Evolutionary conservation across 2,888 invertebrate species (phyloP).

Genomic region (Nemotelus nigrinus): DNA sequence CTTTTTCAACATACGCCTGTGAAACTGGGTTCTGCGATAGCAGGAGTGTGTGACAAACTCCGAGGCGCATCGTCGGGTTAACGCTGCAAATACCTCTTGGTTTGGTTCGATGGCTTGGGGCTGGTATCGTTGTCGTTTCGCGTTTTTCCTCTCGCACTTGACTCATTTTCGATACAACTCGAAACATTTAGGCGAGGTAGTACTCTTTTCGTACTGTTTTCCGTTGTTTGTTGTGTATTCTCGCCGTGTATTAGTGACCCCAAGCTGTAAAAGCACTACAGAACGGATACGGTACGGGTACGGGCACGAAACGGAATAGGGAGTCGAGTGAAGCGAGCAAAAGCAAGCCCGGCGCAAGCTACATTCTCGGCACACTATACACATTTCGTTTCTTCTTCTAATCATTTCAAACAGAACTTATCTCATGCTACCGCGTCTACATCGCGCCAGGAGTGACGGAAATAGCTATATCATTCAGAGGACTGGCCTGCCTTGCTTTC

Average conservation of each 20-base stretch:
- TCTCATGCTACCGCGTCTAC: conserved; percentile 16
- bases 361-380: conserved; percentile 24
- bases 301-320: neutral
- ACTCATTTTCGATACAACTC: conserved; percentile 28
- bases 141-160: conserved; percentile 40
- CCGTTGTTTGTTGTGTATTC: conserved; percentile 7
- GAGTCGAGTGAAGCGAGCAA: neutral
- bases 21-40: neutral
- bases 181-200: conserved; percentile 31
- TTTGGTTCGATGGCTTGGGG: neutral
- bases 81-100: conserved; percentile 3
- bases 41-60: neutral
- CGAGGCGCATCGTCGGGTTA: neutral
- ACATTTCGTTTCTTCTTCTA: conserved; percentile 41
- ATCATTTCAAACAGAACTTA: conserved; percentile 38
- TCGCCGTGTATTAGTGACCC: conserved; percentile 34
- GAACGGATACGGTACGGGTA: neutral
- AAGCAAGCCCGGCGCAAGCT: conserved; percentile 35
- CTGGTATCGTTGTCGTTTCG: neutral
- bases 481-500: too few relatives aligned
- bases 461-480: conserved; percentile 20
- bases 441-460: conserved; percentile 10
- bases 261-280: conserved; percentile 15
- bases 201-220: conserved; percentile 23
- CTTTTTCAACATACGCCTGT: neutral